Evolutionary conservation across 2,888 invertebrate species (phyloP), one percentile per base, ranked within the genome.

Genomic region (Dendrolimus houi): DNA sequence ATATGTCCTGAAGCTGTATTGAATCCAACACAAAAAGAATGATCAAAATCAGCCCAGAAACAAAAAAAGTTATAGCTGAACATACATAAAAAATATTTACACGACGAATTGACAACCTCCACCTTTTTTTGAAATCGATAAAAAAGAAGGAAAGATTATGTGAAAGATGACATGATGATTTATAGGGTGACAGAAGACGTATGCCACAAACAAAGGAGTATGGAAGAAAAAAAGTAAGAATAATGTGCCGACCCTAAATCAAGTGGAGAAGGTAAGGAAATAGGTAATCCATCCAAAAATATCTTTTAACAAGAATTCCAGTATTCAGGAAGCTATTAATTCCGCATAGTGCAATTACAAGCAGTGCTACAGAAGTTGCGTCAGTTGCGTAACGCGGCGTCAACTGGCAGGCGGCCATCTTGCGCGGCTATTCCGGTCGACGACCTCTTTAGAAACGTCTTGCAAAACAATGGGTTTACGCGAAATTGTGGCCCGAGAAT

Each of bases 341-440:
- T 12, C 12, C 9, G 47, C 47, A 47, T 29, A 29, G 29, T 6
- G 47, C 47, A 47, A 47, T 47, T 47, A 47, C 47, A 47, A 29
- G 29, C 29, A 29, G 9, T 12, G 47, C 47, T 47, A 47, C 9
- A 47, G 9, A 12, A 47, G 47, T 47, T 47, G 47, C 12, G 47
- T 47, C 2, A 47, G 9, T 10, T 12, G 12, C 9, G 9, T 9
- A 10, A 9, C 9, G 9, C 47, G 9, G 7, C 47, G 47, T 12
- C 9, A 58, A 63, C 66, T 79, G 79, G 79, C 79, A 66, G 29
- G 52, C 40, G 57, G 78, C 80, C 80, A 79, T 71, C 63, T 66
- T 62, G 58, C 57, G 63, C 58, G 62, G 65, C 70, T 78, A 78
- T 79, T 75, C 74, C 76, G 77, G 72, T 70, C 77, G 70, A 68